Base-by-base conservation (phyloP, 2,888 invertebrate genomes). In the Tenthredo mesomela region DNA sequence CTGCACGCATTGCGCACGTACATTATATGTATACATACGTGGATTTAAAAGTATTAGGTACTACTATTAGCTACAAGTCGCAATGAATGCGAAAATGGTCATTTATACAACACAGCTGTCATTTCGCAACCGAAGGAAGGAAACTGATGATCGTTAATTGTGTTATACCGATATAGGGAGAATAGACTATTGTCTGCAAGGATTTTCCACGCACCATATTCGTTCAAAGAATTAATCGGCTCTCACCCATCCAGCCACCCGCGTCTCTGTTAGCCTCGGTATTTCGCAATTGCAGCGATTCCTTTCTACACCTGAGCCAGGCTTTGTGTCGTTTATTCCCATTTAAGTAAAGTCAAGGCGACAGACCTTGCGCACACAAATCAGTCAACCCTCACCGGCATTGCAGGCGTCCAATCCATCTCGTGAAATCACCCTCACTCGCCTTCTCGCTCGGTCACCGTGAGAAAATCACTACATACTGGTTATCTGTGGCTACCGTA, bases 271-370 rank as follows among this genome's bases (percentile, higher is more conserved):
- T 70, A 67, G 65, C 67, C 47, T 82, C 65, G 82, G 89, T 88
- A 88, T 90, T 90, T 89, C 86, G 89, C 88, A 89, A 89, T 89
- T 86, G 86, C 86, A 80, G 67, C 90, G 89, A 89, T 87, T 90
- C 89, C 90, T 90, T 89, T 89, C 89, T 89, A 89, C 89, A 89
- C 90, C 89, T 90, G 90, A 87, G 85, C 88, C 87, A 58, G 85
- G 61, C 70, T 85, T 85, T 84, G 85, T 84, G 87, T 87, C 89
- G 91, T 90, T 91, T 90, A 92, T 91, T 92, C 90, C 92, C 91
- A 91, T 91, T 92, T 92, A 91, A 91, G 91, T 91, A 92, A 89
- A 92, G 89, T 86, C 90, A 90, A 91, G 91, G 91, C 90, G 91
- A 91, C 90, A 89, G 88, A 89, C 87, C 89, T 90, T 88, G 91